phyloP scores from a whole-genome alignment of 2,888 invertebrate genomes.

The Marronus borbonicus region DNA sequence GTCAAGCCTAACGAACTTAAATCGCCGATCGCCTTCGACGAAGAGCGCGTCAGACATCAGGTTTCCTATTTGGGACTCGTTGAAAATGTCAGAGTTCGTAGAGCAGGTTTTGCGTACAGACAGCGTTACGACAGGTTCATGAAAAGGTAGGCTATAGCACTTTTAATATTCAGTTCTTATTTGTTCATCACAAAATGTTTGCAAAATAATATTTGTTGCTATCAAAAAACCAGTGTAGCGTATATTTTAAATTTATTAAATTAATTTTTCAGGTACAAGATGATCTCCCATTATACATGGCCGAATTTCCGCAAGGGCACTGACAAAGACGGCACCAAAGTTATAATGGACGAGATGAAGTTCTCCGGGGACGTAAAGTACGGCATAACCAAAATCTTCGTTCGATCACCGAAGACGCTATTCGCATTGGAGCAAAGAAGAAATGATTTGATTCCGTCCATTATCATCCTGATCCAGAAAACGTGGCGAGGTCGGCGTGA shows the following conservation, averaged over 20 bases:
- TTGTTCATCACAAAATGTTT: too few species aligned
- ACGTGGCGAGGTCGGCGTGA: constrained; percentile 82
- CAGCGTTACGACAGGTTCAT: constrained; percentile 95
- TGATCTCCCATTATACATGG: constrained; percentile 97
- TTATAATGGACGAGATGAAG: constrained; percentile 86
- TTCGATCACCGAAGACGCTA: constrained; percentile 92
- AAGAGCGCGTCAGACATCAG: constrained; percentile 83
- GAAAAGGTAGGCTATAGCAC: constrained; percentile 74
- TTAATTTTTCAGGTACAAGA: constrained; percentile 84
- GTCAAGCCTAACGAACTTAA: constrained; percentile 98
- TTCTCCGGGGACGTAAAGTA: constrained; percentile 90
- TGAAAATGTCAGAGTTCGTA: constrained; percentile 95
- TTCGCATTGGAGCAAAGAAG: constrained; percentile 91
- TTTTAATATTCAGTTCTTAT: too few species aligned
- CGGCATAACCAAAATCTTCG: constrained; percentile 96
- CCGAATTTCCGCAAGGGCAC: constrained; percentile 90
- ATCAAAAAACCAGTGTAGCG: too few species aligned
- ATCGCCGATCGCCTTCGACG: constrained; percentile 88
- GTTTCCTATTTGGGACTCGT: constrained; percentile 91
- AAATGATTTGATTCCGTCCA: constrained; percentile 89
- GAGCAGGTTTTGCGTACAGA: constrained; percentile 98
- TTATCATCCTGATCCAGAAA: constrained; percentile 95
- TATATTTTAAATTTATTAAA: too few species aligned
- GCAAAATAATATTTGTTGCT: too few species aligned
- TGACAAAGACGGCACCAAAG: constrained; percentile 87